Evolutionary conservation across 1,140 invertebrate species (phyloP), one percentile per base, ranked within the genome.

Genomic region (Drosophila mauritiana): DNA sequence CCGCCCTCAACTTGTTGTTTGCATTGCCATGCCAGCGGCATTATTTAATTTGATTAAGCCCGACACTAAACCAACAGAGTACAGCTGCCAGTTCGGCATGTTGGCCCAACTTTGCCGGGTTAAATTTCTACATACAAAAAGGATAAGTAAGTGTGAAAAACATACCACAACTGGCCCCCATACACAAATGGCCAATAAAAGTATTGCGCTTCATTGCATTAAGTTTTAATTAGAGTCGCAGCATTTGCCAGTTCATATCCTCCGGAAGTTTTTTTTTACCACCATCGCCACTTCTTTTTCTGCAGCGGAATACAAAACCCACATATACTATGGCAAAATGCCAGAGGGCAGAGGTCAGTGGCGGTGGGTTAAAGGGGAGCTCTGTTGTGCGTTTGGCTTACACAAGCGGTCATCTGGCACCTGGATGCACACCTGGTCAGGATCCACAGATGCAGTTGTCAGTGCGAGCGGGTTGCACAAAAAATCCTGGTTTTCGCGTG

Each of bases 201-300:
- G 79, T 80, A 78, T 84, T 84, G 65, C 64, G 36, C 61, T 84
- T 73, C 70, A 88, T 83, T 88, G 69, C 72, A 88, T 86, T 75
- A 76, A 88, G 70, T 69, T 89, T 86, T 88, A 89, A 86, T 86
- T 88, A 83, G 82, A 83, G 48, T 62, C 53, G 36, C 69, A 59
- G 52, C 75, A 68, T 42, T 63, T 73, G 25, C 37, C 51, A 42
- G 49, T 25, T 52, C 56, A 75, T 49, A 63, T 64, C 43, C 51
- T 52, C 7, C 34, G 40, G 22, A 37, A 10, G n/a, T 43, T 59
- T 52, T 37, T 20, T 46, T 22, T 22, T 22, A 22, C 20, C 20
- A 22, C n/a, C 40, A 37, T 7, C 42, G 48, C 15, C 34, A 51
- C 61, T 15, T 52, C 25, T 53, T 59, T 11, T 53, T 59, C 13